Base-by-base conservation (phyloP, 2,888 invertebrate species). In the Drosophila picticornis region DNA sequence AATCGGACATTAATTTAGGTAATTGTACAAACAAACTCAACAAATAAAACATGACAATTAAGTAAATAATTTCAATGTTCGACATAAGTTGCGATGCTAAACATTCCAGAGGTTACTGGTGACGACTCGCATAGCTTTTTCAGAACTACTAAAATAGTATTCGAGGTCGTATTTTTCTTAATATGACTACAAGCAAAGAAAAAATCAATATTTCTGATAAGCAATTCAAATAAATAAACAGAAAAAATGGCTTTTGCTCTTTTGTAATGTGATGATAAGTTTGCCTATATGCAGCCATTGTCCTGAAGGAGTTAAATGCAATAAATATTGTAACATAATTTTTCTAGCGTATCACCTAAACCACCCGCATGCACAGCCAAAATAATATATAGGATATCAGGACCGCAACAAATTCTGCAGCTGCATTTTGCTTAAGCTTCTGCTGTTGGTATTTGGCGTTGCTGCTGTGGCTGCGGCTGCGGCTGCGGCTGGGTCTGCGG, bases 371-470 rank as follows among this genome's bases (percentile, higher is more conserved):
- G 25, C 25, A n/a, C n/a, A 0, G 11, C 11, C 13, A 40, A 58
- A 57, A 31, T 32, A 43, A 19, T 38, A 64, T 67, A 25, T 31
- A 79, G 62, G 75, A 71, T 71, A 72, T 59, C 11, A 56, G 63
- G 68, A 77, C 83, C 77, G 60, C 75, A 75, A 57, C 84, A 86
- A 75, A 88, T 65, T 72, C 69, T 75, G 68, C 71, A 62, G 62
- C 60, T 75, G 64, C 74, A 77, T 77, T 65, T 73, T 77, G 77
- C 61, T 36, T 16, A 57, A 43, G 50, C 55, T 57, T 38, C 43
- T 75, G 72, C 46, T 52, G 27, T 59, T 46, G 48, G 7, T 53
- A n/a, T 51, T 40, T 51, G 51, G 11, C 29, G 51, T 13, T n/a
- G 34, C 36, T 34, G 52, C 43, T 61, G 56, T 19, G 46, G 57